These are phyloP conservation scores for Leptinotarsa rubiginosa DNA, from an alignment of 2,888 invertebrate species.

Conservation along the genomic window DNA sequence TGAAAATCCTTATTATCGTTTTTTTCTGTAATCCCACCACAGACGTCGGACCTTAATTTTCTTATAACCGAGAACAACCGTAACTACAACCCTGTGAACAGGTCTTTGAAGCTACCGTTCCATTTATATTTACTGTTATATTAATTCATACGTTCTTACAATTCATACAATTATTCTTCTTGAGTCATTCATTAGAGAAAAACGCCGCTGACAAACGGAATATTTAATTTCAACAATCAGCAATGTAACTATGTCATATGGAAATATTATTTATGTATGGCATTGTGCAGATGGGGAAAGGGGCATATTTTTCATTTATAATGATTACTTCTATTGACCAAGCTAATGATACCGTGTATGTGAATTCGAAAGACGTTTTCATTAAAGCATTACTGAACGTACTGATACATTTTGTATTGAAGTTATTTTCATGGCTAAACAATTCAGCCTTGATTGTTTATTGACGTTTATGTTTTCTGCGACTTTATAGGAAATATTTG, in stretches of 20 bases:
- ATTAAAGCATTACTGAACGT: too few relatives aligned
- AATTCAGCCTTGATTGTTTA: too few relatives aligned
- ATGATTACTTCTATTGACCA: background rate
- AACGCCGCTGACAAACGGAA: conserved; percentile 18
- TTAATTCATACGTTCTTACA: conserved; percentile 20
- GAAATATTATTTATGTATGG: conserved; percentile 19
- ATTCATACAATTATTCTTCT: conserved; percentile 24
- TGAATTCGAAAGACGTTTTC: background rate
- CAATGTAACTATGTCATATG: conserved; percentile 8
- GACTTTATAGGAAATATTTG: too few relatives aligned
- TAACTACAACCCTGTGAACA: background rate
- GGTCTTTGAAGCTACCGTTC: conserved; percentile 17
- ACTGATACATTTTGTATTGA: too few relatives aligned
- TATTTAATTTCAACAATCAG: conserved; percentile 20
- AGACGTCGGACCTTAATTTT: background rate
- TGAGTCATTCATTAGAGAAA: conserved; percentile 24
- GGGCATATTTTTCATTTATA: conserved; percentile 4
- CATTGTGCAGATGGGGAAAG: conserved; percentile 8
- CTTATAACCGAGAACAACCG: background rate
- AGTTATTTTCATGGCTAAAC: too few relatives aligned
- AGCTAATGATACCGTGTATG: background rate
- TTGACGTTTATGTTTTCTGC: too few relatives aligned
- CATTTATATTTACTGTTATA: conserved; percentile 20
- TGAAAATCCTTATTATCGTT: conserved; percentile 12
- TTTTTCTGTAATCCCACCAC: conserved; percentile 12